phyloP scores from a whole-genome alignment of 2,797 vertebrate genomes.

The Lacerta bilineata region DNA sequence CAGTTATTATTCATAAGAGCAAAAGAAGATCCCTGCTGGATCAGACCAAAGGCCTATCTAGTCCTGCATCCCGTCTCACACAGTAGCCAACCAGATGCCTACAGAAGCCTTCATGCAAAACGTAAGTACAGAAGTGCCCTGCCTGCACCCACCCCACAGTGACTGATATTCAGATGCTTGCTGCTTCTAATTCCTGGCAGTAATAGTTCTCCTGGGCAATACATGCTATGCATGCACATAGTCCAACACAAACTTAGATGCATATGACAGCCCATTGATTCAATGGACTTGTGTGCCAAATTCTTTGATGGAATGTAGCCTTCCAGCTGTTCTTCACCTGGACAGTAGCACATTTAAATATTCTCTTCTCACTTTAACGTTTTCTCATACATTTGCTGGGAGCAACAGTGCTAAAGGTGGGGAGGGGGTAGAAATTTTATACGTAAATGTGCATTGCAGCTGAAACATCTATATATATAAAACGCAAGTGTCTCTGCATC shows the following conservation, averaged over 20 bases:
- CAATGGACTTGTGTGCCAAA: neutral
- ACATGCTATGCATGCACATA: neutral
- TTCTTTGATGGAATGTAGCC: neutral
- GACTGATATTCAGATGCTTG: neutral
- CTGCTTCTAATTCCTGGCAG: neutral
- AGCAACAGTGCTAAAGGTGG: neutral
- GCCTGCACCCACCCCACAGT: neutral
- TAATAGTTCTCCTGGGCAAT: neutral
- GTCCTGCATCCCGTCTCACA: neutral
- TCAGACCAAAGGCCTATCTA: neutral
- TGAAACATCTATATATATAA: neutral
- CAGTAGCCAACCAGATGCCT: neutral
- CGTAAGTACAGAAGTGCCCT: neutral
- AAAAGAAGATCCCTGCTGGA: neutral
- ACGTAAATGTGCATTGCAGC: neutral
- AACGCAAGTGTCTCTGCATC: no score
- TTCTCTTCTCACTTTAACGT: neutral
- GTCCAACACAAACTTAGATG: neutral
- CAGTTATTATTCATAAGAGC: neutral
- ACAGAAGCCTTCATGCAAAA: neutral
- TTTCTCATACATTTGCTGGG: neutral
- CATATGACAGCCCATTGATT: neutral
- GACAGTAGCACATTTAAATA: neutral
- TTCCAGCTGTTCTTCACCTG: neutral
- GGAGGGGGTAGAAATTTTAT: neutral